Base-by-base conservation (phyloP, 2,888 invertebrate species). In the Sussaba pulchella region DNA sequence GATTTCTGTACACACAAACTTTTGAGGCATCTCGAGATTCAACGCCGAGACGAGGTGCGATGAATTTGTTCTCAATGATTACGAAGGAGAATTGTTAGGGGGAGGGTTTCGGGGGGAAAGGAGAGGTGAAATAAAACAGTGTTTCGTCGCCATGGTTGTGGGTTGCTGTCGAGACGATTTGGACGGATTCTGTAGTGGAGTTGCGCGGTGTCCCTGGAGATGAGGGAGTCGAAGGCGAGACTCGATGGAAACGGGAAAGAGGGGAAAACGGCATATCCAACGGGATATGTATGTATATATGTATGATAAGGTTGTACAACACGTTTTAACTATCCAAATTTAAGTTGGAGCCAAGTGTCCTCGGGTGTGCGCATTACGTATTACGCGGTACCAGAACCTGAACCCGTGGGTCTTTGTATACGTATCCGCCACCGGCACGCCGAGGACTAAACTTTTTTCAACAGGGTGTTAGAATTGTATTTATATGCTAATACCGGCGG, bases 301-400 rank as follows among this genome's bases (percentile, higher is more conserved):
- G 6, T 31, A 31, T 6, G 31, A 31, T 57, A 57, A 82, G 79
- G 78, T 83, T 79, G 83, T 82, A 81, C 83, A 87, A 87, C 87
- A 85, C 83, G 85, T 85, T 87, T 87, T 87, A 88, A 87, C 88
- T 85, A 84, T 84, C 84, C 83, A 86, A 87, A 87, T 87, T 86
- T 85, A 86, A 87, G 87, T 88, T 87, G 84, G 85, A 84, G 84
- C 85, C 84, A 85, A 85, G 84, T 84, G 85, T 85, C 83, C 82
- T 82, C 78, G 77, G 26, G 57, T 77, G 77, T 77, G 70, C 70
- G 69, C 70, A 77, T 81, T 81, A 73, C 77, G 69, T 70, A 73
- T 77, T 81, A 73, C 77, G 70, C 66, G 70, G 57, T 57, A 39
- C 61, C 50, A 41, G 24, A 10, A 66, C 36, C 57, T n/a, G 45